phyloP scores from a whole-genome alignment of 2,113 vertebrate species.

The Trogon melanurus region DNA sequence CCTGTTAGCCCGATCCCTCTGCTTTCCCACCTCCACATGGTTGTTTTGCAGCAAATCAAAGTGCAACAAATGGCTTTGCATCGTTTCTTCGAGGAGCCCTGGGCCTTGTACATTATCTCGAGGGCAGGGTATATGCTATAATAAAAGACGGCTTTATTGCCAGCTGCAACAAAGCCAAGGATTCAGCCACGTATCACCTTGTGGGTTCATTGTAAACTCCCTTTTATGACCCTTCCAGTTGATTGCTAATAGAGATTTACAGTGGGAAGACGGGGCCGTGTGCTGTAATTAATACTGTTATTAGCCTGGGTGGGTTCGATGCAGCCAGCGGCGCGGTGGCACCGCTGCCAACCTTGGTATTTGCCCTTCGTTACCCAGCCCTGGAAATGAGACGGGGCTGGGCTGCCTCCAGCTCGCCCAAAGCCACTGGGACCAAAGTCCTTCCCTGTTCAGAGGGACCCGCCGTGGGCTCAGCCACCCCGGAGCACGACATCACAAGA shows the following conservation, averaged over 20 bases:
- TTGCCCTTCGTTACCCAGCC: neutral
- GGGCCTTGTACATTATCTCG: conserved; percentile 45
- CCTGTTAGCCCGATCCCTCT: neutral
- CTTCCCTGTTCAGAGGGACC: neutral
- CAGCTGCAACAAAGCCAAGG: conserved; percentile 16
- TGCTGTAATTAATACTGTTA: conserved; percentile 23
- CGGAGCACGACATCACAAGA: fast-evolving
- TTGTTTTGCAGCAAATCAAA: conserved; percentile 21
- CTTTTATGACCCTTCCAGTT: conserved; percentile 37
- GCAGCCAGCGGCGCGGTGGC: fast-evolving
- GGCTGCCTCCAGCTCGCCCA: neutral
- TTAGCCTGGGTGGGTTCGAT: neutral
- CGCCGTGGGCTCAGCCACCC: fast-evolving
- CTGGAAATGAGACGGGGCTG: neutral
- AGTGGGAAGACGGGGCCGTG: conserved; percentile 7
- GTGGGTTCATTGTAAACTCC: conserved; percentile 5
- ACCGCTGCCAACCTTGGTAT: neutral
- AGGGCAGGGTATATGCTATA: conserved; percentile 50
- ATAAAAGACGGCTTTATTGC: conserved; percentile 59
- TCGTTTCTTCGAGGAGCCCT: conserved; percentile 37
- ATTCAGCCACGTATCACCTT: neutral
- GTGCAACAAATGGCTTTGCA: neutral
- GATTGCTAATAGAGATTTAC: conserved; percentile 60
- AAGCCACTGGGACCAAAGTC: neutral
- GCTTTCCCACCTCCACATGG: neutral